Evolutionary conservation across 2,113 vertebrate species (phyloP), one percentile per base, ranked within the genome.

Genomic region (Cyprinus carpio): DNA sequence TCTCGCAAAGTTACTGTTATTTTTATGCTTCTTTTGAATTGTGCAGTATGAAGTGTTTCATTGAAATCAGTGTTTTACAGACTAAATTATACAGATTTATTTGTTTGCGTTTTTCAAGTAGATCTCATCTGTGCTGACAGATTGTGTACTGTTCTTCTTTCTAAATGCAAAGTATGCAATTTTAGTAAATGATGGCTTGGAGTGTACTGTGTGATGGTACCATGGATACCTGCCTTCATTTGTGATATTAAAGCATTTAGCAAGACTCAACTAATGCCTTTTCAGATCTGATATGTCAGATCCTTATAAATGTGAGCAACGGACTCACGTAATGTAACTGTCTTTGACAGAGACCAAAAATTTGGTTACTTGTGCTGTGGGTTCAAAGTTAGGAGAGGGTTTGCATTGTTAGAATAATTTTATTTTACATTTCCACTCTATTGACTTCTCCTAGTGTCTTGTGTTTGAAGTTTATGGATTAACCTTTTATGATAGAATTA

Each of bases 21-120:
- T 88, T 87, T 90, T 85, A 29, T 75, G 40, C 12, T 46, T 54
- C 11, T 49, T 60, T 80, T 37, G 7, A 80, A 84, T 76, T 62
- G 54, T 84, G 65, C 43, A 2, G 18, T 60, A 58, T 11, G 10
- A 11, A 43, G 11, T 43, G 40, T 43, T 43, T 43, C 0, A 43
- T 81, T 80, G 12, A 16, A 80, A 58, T 29, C 40, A 49, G 60
- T 81, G 46, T 67, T 81, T 40, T 34, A 64, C 34, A 80, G n/a
- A 64, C 34, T 81, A 49, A 49, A 67, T 65, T 65, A 81, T 25
- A 65, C 18, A 6, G 15, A 49, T 81, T 4, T 81, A 29, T 43
- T 29, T 81, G n/a, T 67, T 49, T 43, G 79, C 40, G 8, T 46
- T 65, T 80, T 67, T 20, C 40, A 81, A 46, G 60, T 67, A 46